Evolutionary conservation across 2,113 vertebrate species (phyloP), one percentile per base, ranked within the genome.

Genomic region (Cyanistes caeruleus): DNA sequence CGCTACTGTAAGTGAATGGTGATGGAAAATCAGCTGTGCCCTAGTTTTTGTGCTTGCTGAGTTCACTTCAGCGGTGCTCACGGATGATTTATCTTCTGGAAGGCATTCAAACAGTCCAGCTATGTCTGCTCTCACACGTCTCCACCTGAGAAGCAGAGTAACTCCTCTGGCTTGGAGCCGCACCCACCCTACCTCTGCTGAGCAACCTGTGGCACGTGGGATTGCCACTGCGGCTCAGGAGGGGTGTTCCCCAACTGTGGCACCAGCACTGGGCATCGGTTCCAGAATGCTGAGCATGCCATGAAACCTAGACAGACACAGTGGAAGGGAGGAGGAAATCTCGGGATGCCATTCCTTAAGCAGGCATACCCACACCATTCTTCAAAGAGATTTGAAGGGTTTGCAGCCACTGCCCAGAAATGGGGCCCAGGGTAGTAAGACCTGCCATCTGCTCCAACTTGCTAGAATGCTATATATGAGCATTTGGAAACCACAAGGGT

Each of bases 311-410:
- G 53, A 46, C 1, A 1, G 58, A 73, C 53, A 22, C 46, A n/a
- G 43, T 15, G 24, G 74, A 82, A 53, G 20, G 72, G 63, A 87
- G 49, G 4, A 39, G 58, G 53, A 85, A 94, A 95, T 55, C 43
- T 35, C 5, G 5, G 78, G 59, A 94, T 94, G 84, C 93, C 85
- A 85, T 96, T 95, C 90, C 91, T 90, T 77, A 74, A 91, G 63
- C 70, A 77, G 94, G 19, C 90, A 91, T 65, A 76, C 43, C 46
- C 41, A 63, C 46, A 68, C 27, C 21, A 21, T 27, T 46, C 80
- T 82, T 64, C 58, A 60, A 43, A 78, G 77, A 74, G 70, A 55
- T 56, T 83, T 59, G 67, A 90, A 90, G 59, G 39, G 46, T 76
- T 91, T 84, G 62, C 64, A 93, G 31, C 46, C 0, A 0, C 74